phyloP scores from a whole-genome alignment of 2,797 vertebrate genomes.

The Tenualosa thibaudeaui region DNA sequence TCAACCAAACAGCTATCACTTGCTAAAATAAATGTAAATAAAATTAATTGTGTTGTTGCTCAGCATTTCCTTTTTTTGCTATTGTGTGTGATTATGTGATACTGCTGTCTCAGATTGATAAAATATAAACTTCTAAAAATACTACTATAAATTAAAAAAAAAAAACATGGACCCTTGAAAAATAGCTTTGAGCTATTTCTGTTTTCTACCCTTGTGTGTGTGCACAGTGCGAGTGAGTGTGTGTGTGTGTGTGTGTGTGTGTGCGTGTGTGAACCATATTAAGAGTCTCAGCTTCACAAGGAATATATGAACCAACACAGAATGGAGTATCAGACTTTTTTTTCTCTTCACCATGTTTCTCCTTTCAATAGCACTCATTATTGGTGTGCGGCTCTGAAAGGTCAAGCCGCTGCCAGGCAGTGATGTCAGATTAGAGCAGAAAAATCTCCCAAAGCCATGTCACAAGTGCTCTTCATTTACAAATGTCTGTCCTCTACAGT shows the following conservation, averaged over 20 bases:
- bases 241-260: neutral
- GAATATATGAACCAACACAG: neutral
- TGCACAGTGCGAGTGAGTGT: no score
- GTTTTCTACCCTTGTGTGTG: neutral
- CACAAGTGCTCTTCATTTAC: neutral
- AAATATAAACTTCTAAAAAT: no score
- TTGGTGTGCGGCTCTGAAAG: neutral
- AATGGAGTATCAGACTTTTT: neutral
- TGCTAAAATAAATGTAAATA: neutral
- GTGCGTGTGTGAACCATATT: neutral
- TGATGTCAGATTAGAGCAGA: neutral
- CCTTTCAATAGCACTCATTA: neutral
- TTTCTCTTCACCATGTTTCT: neutral
- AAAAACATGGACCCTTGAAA: neutral
- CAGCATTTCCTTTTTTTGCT: neutral
- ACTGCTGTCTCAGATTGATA: no score
- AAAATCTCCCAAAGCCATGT: neutral
- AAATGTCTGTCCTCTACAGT: neutral
- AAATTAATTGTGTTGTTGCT: neutral
- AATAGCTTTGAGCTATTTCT: neutral
- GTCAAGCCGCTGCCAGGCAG: neutral
- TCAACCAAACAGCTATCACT: neutral
- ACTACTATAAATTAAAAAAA: neutral
- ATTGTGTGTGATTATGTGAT: no score
- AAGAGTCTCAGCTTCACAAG: neutral